phyloP scores from a whole-genome alignment of 2,888 invertebrate species.

The Drosophila recens region DNA sequence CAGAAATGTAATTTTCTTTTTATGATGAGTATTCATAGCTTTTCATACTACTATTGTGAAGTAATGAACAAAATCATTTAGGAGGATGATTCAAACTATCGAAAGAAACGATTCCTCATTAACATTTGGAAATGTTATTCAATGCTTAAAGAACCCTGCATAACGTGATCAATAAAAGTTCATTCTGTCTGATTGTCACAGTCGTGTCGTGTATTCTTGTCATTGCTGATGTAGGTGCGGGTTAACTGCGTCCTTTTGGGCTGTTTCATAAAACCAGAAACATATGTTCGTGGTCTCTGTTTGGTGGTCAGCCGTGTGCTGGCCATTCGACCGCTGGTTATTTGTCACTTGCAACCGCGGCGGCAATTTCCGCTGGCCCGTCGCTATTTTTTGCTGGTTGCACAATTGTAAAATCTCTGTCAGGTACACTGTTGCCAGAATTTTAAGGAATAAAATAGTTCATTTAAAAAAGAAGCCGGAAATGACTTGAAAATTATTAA shows the following conservation, averaged over 20 bases:
- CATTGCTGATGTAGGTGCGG: not conserved
- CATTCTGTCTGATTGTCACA: not conserved
- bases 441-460: not conserved
- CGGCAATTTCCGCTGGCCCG: slow-evolving; percentile 63
- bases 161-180: not conserved
- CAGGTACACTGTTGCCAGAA: slow-evolving; percentile 18
- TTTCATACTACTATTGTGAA: not conserved
- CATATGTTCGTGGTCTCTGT: slow-evolving; percentile 84
- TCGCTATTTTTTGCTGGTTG: slow-evolving; percentile 52
- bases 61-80: not conserved
- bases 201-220: not conserved
- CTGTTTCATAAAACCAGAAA: slow-evolving; percentile 42
- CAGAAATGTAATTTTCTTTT: too few relatives aligned
- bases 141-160: not conserved
- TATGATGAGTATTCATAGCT: not conserved
- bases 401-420: slow-evolving; percentile 59
- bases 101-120: not conserved
- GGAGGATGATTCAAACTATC: not conserved
- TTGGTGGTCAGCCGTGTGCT: slow-evolving; percentile 73
- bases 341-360: slow-evolving; percentile 81
- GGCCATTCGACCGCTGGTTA: slow-evolving; percentile 55
- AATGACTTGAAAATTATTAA: not conserved
- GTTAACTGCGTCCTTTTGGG: not conserved
- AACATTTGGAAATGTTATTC: too few relatives aligned
- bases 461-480: not conserved